phyloP scores from a whole-genome alignment of 2,797 vertebrate genomes.

The Urophycis tenuis region DNA sequence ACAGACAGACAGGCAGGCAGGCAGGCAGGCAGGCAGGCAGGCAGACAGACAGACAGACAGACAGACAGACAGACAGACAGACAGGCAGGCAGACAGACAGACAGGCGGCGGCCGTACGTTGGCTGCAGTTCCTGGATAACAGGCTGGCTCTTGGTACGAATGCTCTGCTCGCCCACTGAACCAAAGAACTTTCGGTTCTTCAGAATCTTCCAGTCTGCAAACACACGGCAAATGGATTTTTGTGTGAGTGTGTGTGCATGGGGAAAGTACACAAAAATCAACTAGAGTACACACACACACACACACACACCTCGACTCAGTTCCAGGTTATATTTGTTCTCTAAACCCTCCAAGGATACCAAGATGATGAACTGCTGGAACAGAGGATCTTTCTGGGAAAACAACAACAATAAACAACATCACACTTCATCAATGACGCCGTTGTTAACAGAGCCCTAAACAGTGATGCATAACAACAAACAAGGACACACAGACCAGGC shows the following conservation, averaged over 20 bases:
- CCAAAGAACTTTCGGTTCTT: conserved; percentile 84
- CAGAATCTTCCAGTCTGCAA: conserved; percentile 79
- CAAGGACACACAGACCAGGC: conserved; percentile 66
- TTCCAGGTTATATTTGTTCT: conserved; percentile 80
- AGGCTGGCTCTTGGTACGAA: conserved; percentile 74
- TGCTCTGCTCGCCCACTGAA: conserved; percentile 78
- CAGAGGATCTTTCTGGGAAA: conserved; percentile 64
- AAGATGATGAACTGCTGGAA: conserved; percentile 83
- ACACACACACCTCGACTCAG: conserved; percentile 45
- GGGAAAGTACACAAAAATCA: neutral
- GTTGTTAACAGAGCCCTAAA: neutral
- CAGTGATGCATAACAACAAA: neutral
- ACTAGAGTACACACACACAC: neutral
- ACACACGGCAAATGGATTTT: neutral
- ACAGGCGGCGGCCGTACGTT: conserved; percentile 41
- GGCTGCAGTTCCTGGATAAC: conserved; percentile 78
- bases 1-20: too few relatives aligned
- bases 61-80: neutral
- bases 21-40: too few relatives aligned
- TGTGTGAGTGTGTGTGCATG: too few relatives aligned
- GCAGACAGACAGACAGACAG: too few relatives aligned
- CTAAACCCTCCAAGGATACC: conserved; percentile 81
- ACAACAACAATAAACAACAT: conserved; percentile 27
- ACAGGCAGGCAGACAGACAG: neutral
- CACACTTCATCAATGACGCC: neutral